Conservation (phyloP, 2,797 vertebrate species). For the Apogon hyalosoma region DNA sequence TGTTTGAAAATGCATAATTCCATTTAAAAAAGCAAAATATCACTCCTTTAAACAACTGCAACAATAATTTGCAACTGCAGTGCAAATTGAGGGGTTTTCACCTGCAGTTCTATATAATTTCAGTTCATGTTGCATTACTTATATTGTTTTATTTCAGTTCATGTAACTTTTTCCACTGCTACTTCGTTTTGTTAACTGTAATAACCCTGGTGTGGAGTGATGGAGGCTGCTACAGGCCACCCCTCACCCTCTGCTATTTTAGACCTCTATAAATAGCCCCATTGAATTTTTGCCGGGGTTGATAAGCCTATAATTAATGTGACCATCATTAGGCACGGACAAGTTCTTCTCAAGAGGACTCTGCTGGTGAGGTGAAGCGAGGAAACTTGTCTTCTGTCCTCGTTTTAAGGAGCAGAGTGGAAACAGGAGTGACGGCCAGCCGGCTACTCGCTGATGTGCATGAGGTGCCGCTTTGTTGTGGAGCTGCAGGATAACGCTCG, state of each 20-base stretch:
- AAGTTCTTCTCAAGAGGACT: constrained; percentile 70
- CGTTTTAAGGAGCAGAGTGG: constrained; percentile 51
- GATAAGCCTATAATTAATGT: constrained; percentile 85
- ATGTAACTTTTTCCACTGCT: too few relatives aligned
- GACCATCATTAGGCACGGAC: constrained; percentile 74
- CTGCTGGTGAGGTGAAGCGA: constrained; percentile 63
- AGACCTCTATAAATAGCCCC: constrained; percentile 77
- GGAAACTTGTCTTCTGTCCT: constrained; percentile 53
- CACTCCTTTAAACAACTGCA: too few relatives aligned
- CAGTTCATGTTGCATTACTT: too few relatives aligned
- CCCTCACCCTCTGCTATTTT: constrained; percentile 63
- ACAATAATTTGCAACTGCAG: too few relatives aligned
- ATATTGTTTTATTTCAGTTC: too few relatives aligned
- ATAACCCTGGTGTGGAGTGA: too few relatives aligned
- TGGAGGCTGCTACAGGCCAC: constrained; percentile 23
- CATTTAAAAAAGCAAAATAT: too few relatives aligned
- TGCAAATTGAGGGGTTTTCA: too few relatives aligned
- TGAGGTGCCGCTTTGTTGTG: constrained; percentile 58
- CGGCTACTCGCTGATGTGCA: constrained; percentile 45
- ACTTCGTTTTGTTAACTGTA: too few relatives aligned
- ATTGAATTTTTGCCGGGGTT: constrained; percentile 74
- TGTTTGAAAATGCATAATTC: too few relatives aligned
- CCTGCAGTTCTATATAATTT: too few relatives aligned
- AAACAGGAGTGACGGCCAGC: constrained; percentile 45
- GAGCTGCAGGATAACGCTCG: constrained; percentile 55